Conservation (phyloP, 2,888 invertebrate genomes). For the Diadegma fenestrale region DNA sequence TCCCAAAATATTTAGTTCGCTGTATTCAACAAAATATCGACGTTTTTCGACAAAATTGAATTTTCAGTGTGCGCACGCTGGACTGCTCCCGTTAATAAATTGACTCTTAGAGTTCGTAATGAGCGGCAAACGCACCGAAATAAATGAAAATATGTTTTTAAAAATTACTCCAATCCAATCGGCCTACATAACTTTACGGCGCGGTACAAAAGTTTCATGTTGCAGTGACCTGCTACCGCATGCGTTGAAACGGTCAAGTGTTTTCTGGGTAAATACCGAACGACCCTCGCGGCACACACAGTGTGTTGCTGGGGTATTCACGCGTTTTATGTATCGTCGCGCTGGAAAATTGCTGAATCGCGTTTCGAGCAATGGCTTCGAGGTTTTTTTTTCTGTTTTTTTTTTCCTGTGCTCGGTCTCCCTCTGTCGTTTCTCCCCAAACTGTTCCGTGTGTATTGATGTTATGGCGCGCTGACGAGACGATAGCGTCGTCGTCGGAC, state of each 20-base stretch:
- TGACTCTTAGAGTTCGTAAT: too few relatives aligned
- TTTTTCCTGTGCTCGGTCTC: not conserved
- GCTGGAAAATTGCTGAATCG: conserved; percentile 62
- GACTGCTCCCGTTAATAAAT: conserved; percentile 5
- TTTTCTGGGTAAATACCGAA: conserved; percentile 48
- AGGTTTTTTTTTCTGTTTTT: conserved; percentile 11
- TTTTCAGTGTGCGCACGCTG: too few relatives aligned
- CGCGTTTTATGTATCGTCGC: conserved; percentile 16
- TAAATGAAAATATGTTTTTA: not conserved
- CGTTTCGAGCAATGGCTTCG: conserved; percentile 54
- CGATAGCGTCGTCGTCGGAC: conserved; percentile 24
- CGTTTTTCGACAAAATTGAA: too few relatives aligned
- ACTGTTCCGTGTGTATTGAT: conserved; percentile 13
- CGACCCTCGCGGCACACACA: not conserved
- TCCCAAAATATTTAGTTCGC: too few relatives aligned
- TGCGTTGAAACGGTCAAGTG: not conserved
- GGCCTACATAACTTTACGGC: not conserved
- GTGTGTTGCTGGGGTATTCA: conserved; percentile 20
- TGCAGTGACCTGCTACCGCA: too few relatives aligned
- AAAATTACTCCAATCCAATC: not conserved
- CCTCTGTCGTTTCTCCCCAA: not conserved
- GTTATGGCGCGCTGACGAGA: conserved; percentile 15
- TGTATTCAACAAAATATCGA: too few relatives aligned
- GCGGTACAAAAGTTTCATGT: too few relatives aligned
- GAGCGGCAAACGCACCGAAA: too few relatives aligned